These are phyloP conservation scores for Chaetodon auriga DNA, from an alignment of 2,113 vertebrate species.

Conservation along the genomic window DNA sequence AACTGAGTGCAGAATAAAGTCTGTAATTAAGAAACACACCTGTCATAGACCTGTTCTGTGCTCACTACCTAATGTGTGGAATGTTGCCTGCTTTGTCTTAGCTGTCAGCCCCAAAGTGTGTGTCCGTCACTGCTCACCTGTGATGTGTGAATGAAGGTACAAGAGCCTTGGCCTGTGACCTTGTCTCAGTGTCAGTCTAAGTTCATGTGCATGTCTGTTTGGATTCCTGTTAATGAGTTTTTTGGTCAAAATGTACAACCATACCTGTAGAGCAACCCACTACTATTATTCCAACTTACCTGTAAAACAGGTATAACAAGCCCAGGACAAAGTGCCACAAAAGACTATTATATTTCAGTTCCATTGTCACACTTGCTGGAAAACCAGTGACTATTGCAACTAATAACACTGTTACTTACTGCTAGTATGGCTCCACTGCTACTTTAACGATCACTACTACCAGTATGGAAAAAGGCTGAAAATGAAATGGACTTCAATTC, in stretches of 20 bases:
- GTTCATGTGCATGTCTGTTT: slow-evolving; percentile 33
- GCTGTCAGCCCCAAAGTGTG: slow-evolving; percentile 65
- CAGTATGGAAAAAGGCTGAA: not conserved
- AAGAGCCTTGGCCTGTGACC: slow-evolving; percentile 3
- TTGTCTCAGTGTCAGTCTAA: slow-evolving; percentile 41
- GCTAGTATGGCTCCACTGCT: not conserved
- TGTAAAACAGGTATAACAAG: slow-evolving; percentile 13
- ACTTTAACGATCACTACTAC: not conserved
- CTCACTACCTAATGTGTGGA: slow-evolving; percentile 50
- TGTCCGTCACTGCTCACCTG: slow-evolving; percentile 52
- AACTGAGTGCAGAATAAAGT: slow-evolving; percentile 16
- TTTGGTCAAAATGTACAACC: slow-evolving; percentile 10
- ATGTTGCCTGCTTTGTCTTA: slow-evolving; percentile 64
- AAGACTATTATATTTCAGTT: not conserved
- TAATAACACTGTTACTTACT: not conserved
- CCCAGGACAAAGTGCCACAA: slow-evolving; percentile 1
- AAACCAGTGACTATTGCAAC: not conserved
- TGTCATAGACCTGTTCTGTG: slow-evolving; percentile 13
- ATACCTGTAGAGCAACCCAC: not conserved
- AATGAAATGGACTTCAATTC: not conserved
- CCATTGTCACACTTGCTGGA: not conserved
- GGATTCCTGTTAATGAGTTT: not conserved
- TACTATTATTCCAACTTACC: not conserved
- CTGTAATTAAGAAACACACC: slow-evolving; percentile 23
- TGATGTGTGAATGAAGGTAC: slow-evolving; percentile 41